Evolutionary conservation across 1,140 invertebrate genomes (phyloP), one percentile per base, ranked within the genome.

Genomic region (Ylistrum balloti): DNA sequence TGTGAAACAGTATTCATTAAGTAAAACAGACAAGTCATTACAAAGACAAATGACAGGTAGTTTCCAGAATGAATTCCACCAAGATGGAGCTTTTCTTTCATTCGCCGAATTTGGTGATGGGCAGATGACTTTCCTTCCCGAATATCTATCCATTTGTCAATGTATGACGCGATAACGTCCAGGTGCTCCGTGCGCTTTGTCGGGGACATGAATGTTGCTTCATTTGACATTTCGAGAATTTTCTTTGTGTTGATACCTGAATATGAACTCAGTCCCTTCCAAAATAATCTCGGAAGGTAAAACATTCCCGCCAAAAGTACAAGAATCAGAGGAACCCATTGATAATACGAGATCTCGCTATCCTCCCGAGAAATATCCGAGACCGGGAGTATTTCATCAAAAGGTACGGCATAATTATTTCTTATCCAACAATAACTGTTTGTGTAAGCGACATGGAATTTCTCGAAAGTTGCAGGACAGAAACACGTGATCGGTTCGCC

Each of bases 271-370:
- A 86, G 34, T 28, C 91, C 88, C 13, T 92, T 88, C 94, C 94
- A 95, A 7, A 95, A 35, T 17, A 93, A 35, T 48, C 98, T 97
- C 89, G 99, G 99, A 92, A 98, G 98, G 97, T 99, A 99, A 97
- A 99, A 99, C 93, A 99, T 97, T 96, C 99, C 98, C 93, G 98
- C 98, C 98, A 99, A 97, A 32, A 97, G 97, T 95, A 95, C 94
- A 89, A 99, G 97, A 89, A 98, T 97, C 93, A 98, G 98, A 95
- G 98, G 98, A 41, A 99, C 98, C 98, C 98, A 99, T 97, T 99
- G 98, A 96, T 99, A 99, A 96, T 99, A 99, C 94, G 98, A 98
- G 33, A 94, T 93, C 33, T 91, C 88, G 0, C 28, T 34, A 1
- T 92, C 88, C 22, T 90, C 33, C 32, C 89, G 85, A 0, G 85